Conservation (phyloP, 2,888 invertebrate species). For the Macrophya alboannulata region DNA sequence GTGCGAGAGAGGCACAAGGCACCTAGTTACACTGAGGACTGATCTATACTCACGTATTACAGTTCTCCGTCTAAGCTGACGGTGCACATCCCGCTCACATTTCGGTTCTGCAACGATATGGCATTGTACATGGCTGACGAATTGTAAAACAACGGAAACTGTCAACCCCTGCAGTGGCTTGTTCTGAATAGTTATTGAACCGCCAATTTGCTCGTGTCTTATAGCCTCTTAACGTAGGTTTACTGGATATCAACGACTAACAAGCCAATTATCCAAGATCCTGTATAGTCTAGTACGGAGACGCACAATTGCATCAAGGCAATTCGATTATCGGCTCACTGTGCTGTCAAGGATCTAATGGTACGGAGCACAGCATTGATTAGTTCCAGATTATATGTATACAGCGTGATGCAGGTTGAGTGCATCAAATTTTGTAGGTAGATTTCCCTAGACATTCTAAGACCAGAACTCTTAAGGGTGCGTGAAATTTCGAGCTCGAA, state of each 20-base stretch:
- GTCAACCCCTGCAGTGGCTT: not conserved
- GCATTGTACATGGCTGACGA: not conserved
- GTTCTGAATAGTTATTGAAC: slow-evolving; percentile 31
- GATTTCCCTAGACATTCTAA: too few relatives aligned
- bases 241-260: slow-evolving; percentile 16
- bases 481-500: not conserved
- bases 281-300: not conserved
- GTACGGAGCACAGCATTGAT: slow-evolving; percentile 2
- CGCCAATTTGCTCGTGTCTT: not conserved
- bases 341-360: not conserved
- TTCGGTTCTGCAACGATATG: not conserved
- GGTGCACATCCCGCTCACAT: not conserved
- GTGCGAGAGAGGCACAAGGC: slow-evolving; percentile 9
- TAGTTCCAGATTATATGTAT: not conserved
- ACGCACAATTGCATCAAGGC: slow-evolving; percentile 31
- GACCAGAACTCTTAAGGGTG: not conserved
- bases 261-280: slow-evolving; percentile 36
- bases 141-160: not conserved
- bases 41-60: not conserved
- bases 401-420: too few relatives aligned
- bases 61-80: slow-evolving; percentile 31
- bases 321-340: slow-evolving; percentile 7
- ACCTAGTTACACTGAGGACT: slow-evolving; percentile 22
- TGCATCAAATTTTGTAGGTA: not conserved
- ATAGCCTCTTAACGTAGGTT: not conserved